Conservation (phyloP, 2,797 vertebrate genomes). For the Thalassophryne amazonica region DNA sequence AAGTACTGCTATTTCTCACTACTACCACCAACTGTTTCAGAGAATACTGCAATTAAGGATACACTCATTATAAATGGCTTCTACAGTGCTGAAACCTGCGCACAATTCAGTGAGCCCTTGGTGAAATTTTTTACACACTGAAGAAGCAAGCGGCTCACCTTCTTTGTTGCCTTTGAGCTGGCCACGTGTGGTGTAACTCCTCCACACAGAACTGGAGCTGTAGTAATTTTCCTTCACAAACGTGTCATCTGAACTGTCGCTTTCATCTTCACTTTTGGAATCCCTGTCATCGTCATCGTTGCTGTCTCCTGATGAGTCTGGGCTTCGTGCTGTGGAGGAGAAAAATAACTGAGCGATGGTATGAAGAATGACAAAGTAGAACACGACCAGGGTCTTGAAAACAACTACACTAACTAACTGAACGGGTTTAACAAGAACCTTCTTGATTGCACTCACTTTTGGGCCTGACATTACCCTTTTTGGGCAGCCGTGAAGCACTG, state of each 20-base stretch:
- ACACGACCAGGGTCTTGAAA: background rate
- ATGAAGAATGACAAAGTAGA: background rate
- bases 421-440: background rate
- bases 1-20: too few relatives aligned
- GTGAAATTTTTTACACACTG: background rate
- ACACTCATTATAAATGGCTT: too few relatives aligned
- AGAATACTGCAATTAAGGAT: too few relatives aligned
- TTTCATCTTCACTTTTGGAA: slow-evolving; percentile 87
- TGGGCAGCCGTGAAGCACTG: slow-evolving; percentile 32
- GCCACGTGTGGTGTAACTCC: slow-evolving; percentile 93
- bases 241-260: slow-evolving; percentile 93
- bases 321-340: slow-evolving; percentile 62
- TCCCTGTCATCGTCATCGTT: slow-evolving; percentile 87
- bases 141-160: slow-evolving; percentile 52
- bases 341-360: background rate
- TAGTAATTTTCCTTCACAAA: slow-evolving; percentile 91
- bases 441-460: slow-evolving; percentile 22
- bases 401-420: background rate
- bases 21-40: too few relatives aligned
- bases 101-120: too few relatives aligned
- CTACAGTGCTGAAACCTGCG: too few relatives aligned
- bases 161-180: slow-evolving; percentile 92
- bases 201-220: slow-evolving; percentile 89
- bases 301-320: slow-evolving; percentile 69
- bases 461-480: slow-evolving; percentile 40